A percentile compares a stretch with the other conserved stretches of the same genome.
Evolutionary conservation across 2,113 vertebrate genomes (phyloP).

Genomic region (Orcinus orca): DNA sequence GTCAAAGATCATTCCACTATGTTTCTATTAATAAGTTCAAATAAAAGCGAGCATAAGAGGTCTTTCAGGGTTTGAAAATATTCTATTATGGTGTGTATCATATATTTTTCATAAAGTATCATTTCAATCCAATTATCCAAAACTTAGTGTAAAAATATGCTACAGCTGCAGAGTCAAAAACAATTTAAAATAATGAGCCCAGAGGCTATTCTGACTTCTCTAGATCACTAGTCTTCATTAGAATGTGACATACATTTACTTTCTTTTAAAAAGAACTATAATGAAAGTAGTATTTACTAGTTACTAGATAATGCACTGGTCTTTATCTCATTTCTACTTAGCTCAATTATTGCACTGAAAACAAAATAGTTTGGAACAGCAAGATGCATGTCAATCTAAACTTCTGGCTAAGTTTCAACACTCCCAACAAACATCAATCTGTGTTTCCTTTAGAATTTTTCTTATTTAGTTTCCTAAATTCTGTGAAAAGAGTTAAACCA

Average conservation of each 20-base stretch:
- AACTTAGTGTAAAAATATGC: constrained; percentile 66
- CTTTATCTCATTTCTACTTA: constrained; percentile 51
- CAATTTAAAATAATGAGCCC: constrained; percentile 77
- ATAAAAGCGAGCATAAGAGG: constrained; percentile 63
- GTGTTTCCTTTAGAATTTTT: constrained; percentile 20
- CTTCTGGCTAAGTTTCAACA: not conserved
- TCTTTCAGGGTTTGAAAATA: constrained; percentile 71
- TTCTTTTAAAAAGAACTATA: constrained; percentile 61
- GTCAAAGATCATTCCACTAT: constrained; percentile 64
- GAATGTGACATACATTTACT: constrained; percentile 55
- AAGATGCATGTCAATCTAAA: constrained; percentile 23
- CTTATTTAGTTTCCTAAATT: constrained; percentile 28
- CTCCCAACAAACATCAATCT: not conserved
- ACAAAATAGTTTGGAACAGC: constrained; percentile 32
- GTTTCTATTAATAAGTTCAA: constrained; percentile 65
- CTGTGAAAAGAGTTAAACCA: not conserved
- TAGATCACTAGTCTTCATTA: constrained; percentile 61
- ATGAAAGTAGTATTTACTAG: constrained; percentile 58
- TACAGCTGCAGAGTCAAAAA: constrained; percentile 59
- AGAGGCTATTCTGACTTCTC: constrained; percentile 60
- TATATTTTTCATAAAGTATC: constrained; percentile 69
- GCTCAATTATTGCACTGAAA: constrained; percentile 41
- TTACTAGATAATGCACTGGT: constrained; percentile 52
- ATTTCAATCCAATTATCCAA: constrained; percentile 73
- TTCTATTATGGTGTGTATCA: constrained; percentile 64